A percentile compares a stretch with the other conserved stretches of the same genome.
Conservation (phyloP, 2,113 vertebrate species). For the Danionella cerebrum region DNA sequence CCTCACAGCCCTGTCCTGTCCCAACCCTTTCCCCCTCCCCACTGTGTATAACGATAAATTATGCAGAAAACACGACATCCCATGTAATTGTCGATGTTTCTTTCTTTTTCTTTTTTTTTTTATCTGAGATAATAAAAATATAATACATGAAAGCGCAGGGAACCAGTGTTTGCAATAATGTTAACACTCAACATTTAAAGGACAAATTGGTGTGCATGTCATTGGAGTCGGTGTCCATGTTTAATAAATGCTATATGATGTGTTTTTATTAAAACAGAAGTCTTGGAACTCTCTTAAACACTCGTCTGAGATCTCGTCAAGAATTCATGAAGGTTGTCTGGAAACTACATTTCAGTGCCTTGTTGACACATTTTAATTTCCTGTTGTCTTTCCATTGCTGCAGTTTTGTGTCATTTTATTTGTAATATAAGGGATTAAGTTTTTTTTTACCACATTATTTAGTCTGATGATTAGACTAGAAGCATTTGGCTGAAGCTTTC, state of each 20-base stretch:
- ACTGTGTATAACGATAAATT: constrained; percentile 75
- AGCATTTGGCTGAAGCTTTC: too few relatives aligned
- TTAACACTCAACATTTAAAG: constrained; percentile 64
- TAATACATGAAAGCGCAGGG: constrained; percentile 72
- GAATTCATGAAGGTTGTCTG: not conserved
- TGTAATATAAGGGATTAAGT: too few relatives aligned
- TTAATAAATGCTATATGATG: constrained; percentile 68
- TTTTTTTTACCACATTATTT: too few relatives aligned
- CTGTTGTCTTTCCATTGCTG: too few relatives aligned
- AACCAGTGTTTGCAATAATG: constrained; percentile 68
- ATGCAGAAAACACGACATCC: constrained; percentile 70
- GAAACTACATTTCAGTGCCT: too few relatives aligned
- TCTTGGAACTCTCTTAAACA: constrained; percentile 41
- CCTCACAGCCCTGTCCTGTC: not conserved
- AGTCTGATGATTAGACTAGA: too few relatives aligned
- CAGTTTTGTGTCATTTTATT: too few relatives aligned
- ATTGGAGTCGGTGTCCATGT: constrained; percentile 65
- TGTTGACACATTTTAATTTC: too few relatives aligned
- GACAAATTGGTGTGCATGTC: constrained; percentile 65
- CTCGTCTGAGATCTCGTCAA: constrained; percentile 1
- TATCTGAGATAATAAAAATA: constrained; percentile 73
- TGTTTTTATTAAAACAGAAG: constrained; percentile 60
- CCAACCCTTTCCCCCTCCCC: constrained; percentile 16
- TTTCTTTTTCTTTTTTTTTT: constrained; percentile 56
- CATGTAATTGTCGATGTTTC: constrained; percentile 74